Percentiles rank a stretch among this genome's conserved stretches.
Evolutionary conservation across 2,888 invertebrate species (phyloP).

Genomic region (Calameuta pallipes): DNA sequence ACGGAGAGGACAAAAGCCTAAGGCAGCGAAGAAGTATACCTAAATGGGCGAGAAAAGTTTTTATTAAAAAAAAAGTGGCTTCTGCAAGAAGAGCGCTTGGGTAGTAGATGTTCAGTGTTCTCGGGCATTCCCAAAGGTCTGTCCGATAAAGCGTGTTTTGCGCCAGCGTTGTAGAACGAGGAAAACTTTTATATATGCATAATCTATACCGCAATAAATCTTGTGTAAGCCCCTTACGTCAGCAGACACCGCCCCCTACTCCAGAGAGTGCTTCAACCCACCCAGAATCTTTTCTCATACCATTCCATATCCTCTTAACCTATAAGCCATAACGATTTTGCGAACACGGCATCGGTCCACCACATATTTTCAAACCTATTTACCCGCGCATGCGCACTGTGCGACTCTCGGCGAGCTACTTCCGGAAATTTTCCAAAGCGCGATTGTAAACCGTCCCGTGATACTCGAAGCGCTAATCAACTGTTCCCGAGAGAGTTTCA

Average conservation of each 20-base stretch:
- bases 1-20: neutral
- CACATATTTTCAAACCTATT: neutral
- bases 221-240: constrained; percentile 31
- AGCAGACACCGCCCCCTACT: neutral
- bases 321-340: neutral
- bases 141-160: neutral
- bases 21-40: neutral
- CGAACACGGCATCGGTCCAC: neutral
- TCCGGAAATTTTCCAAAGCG: neutral
- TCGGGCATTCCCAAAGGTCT: neutral
- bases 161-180: constrained; percentile 2
- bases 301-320: neutral
- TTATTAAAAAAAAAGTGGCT: neutral
- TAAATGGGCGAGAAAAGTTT: neutral
- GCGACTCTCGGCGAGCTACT: neutral
- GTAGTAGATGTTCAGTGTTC: neutral
- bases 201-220: constrained; percentile 33
- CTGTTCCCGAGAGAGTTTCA: too few species aligned
- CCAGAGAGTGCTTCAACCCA: neutral
- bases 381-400: neutral
- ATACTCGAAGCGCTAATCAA: neutral
- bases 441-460: neutral
- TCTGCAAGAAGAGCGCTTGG: neutral
- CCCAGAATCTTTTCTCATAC: neutral
- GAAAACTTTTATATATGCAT: constrained; percentile 32